These are phyloP conservation scores for Philaethria dido DNA, from an alignment of 2,888 invertebrate genomes.

Conservation along the genomic window DNA sequence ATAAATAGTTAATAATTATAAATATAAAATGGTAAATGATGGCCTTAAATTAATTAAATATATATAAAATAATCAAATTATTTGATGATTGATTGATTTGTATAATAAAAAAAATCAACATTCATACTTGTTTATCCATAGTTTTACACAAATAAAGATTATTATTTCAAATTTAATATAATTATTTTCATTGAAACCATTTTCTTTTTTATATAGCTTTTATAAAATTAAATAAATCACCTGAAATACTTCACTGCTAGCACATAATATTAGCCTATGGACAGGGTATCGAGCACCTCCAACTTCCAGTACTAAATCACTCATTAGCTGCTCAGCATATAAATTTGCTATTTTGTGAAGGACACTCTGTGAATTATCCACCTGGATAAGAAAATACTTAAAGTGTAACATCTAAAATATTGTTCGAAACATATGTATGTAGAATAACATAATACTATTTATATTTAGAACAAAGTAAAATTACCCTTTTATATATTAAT, in stretches of 20 bases:
- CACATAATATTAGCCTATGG: conserved; percentile 95
- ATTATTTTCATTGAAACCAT: too few relatives aligned
- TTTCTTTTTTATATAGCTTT: too few relatives aligned
- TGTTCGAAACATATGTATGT: neutral
- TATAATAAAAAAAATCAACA: too few relatives aligned
- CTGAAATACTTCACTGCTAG: conserved; percentile 97
- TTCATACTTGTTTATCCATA: too few relatives aligned
- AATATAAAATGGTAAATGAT: too few relatives aligned
- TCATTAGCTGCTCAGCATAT: conserved; percentile 94
- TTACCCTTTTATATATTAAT: neutral
- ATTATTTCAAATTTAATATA: too few relatives aligned
- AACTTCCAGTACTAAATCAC: conserved; percentile 93
- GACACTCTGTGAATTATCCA: conserved; percentile 93
- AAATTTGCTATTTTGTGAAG: conserved; percentile 91
- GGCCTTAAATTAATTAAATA: too few relatives aligned
- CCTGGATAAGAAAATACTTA: conserved; percentile 71
- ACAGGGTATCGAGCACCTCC: conserved; percentile 92
- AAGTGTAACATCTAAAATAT: neutral
- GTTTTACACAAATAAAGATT: too few relatives aligned
- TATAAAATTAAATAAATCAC: conserved; percentile 66
- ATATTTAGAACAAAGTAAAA: conserved; percentile 11
- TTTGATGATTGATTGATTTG: too few relatives aligned
- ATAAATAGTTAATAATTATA: neutral
- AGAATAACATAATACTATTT: neutral
- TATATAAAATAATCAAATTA: too few relatives aligned